phyloP scores from a whole-genome alignment of 2,797 vertebrate genomes.

The Pseudochromis fuscus region DNA sequence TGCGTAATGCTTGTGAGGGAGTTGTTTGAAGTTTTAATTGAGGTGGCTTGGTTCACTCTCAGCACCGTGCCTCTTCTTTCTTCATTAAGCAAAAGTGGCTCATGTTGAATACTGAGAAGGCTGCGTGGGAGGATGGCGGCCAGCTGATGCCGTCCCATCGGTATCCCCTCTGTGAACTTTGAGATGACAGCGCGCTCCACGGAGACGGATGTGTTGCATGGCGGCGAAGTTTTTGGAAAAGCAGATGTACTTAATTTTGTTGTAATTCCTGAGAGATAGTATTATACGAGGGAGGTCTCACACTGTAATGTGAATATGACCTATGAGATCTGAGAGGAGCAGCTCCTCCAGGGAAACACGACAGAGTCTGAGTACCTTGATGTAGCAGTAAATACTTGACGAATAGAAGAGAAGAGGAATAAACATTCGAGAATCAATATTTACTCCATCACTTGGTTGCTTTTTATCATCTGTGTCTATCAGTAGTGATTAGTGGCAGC shows the following conservation, averaged over 20 bases:
- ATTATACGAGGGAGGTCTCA: slow-evolving; percentile 40
- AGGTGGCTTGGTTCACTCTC: slow-evolving; percentile 75
- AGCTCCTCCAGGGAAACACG: slow-evolving; percentile 14
- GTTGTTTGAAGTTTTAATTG: slow-evolving; percentile 83
- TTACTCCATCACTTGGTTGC: background rate
- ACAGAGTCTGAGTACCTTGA: background rate
- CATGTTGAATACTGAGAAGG: slow-evolving; percentile 59
- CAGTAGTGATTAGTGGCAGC: slow-evolving; percentile 1
- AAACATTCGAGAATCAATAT: background rate
- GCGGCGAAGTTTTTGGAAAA: slow-evolving; percentile 5
- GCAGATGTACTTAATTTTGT: slow-evolving; percentile 43
- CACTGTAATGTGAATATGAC: slow-evolving; percentile 40
- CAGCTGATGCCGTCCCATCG: slow-evolving; percentile 30
- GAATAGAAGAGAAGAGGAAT: background rate
- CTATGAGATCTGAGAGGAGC: slow-evolving; percentile 30
- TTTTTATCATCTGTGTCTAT: background rate
- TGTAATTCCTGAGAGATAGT: slow-evolving; percentile 41
- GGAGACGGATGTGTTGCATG: slow-evolving; percentile 31
- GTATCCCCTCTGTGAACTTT: slow-evolving; percentile 54
- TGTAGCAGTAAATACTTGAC: background rate
- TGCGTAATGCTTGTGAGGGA: slow-evolving; percentile 39
- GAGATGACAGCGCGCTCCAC: slow-evolving; percentile 20
- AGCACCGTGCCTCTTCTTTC: slow-evolving; percentile 35
- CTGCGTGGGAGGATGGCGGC: slow-evolving; percentile 57
- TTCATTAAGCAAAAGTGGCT: slow-evolving; percentile 67